These are phyloP conservation scores for Amphiprion percula DNA, from an alignment of 2,113 vertebrate genomes.

Conservation along the genomic window DNA sequence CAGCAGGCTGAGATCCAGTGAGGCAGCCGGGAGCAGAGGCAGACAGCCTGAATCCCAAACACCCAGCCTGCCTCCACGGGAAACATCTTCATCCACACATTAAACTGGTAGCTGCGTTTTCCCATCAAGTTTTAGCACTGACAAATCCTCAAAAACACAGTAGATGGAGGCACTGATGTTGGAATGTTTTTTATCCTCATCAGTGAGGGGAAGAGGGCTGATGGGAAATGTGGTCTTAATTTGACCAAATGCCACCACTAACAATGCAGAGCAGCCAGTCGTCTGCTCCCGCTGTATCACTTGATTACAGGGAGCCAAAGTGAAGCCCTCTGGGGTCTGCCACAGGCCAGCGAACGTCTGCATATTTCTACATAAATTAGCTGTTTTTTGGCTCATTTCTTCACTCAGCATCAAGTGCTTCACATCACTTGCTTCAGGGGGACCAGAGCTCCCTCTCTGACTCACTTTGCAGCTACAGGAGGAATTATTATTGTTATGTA, in stretches of 20 bases:
- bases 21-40: conserved; percentile 13
- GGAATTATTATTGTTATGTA: conserved; percentile 29
- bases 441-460: conserved; percentile 22
- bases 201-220: not conserved
- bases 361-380: conserved; percentile 66
- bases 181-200: conserved; percentile 1
- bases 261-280: not conserved
- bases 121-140: not conserved
- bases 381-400: conserved; percentile 39
- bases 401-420: conserved; percentile 37
- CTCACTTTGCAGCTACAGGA: conserved; percentile 16
- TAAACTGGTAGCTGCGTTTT: not conserved
- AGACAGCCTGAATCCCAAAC: conserved; percentile 61
- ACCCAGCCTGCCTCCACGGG: conserved; percentile 29
- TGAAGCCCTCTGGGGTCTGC: conserved; percentile 37
- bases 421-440: conserved; percentile 33
- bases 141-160: not conserved
- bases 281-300: conserved; percentile 6
- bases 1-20: conserved; percentile 58
- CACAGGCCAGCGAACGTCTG: conserved; percentile 41
- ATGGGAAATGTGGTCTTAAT: conserved; percentile 46
- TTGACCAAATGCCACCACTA: not conserved
- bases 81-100: conserved; percentile 27
- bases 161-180: not conserved
- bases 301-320: conserved; percentile 30